Percentiles rank a stretch among this genome's conserved stretches.
phyloP scores from a whole-genome alignment of 2,888 invertebrate species.

The Sinhomidia bicolor region DNA sequence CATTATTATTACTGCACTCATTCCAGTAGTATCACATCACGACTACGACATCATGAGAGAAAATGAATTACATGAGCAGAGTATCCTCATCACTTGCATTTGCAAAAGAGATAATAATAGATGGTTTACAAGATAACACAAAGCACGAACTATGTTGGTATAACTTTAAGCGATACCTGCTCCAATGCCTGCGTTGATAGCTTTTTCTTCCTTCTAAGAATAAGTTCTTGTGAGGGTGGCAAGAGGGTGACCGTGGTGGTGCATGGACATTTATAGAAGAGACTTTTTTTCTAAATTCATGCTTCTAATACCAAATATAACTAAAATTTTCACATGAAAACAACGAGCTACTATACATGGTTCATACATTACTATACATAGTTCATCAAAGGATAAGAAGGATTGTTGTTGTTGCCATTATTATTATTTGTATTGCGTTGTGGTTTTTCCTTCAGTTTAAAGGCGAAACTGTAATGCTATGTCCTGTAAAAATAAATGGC shows the following conservation, averaged over 20 bases:
- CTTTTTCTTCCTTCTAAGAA: not conserved
- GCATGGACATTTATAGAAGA: not conserved
- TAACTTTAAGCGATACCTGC: not conserved
- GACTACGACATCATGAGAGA: conserved; percentile 33
- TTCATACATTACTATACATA: not conserved
- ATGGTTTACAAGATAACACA: not conserved
- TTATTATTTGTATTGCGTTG: conserved; percentile 1
- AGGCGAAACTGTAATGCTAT: not conserved
- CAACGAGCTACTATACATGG: too few species aligned
- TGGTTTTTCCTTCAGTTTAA: conserved; percentile 2
- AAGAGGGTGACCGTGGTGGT: not conserved
- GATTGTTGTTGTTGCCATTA: conserved; percentile 20
- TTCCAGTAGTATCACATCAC: conserved; percentile 57
- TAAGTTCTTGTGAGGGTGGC: conserved; percentile 14
- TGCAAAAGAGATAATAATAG: not conserved
- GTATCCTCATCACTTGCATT: not conserved
- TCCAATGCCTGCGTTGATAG: not conserved
- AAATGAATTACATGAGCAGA: conserved; percentile 46
- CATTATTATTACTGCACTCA: conserved; percentile 25
- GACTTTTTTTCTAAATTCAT: not conserved
- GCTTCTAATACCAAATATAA: too few species aligned
- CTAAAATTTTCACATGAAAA: too few species aligned
- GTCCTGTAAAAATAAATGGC: conserved; percentile 22
- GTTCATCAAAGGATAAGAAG: not conserved
- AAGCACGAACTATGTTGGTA: not conserved